These are phyloP conservation scores for Psix sp. DNA, from an alignment of 1,140 invertebrate species.

Conservation along the genomic window DNA sequence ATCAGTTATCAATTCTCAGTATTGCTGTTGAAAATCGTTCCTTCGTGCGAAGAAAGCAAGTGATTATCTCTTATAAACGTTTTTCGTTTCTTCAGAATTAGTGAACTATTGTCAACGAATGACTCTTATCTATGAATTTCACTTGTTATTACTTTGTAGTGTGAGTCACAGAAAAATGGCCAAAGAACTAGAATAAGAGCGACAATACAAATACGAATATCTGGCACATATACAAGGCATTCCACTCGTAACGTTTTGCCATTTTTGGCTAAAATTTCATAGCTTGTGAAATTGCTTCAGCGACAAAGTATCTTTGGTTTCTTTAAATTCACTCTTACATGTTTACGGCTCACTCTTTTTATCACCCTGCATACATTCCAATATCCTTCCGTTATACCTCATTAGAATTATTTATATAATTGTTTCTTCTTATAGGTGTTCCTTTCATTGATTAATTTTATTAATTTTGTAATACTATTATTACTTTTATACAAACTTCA, in stretches of 20 bases:
- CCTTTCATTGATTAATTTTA: too few relatives aligned
- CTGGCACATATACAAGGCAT: slow-evolving; percentile 75
- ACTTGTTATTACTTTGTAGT: too few relatives aligned
- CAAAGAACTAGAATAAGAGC: slow-evolving; percentile 55
- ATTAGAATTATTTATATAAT: slow-evolving; percentile 30
- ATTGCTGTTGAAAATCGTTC: too few relatives aligned
- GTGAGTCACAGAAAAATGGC: slow-evolving; percentile 55
- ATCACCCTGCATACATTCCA: slow-evolving; percentile 13
- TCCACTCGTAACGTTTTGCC: slow-evolving; percentile 68
- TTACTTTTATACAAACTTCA: too few relatives aligned
- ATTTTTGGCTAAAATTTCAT: slow-evolving; percentile 55
- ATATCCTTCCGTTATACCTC: slow-evolving; percentile 6
- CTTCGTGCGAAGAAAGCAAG: too few relatives aligned
- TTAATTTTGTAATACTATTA: too few relatives aligned
- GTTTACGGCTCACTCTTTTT: slow-evolving; percentile 12
- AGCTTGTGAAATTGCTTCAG: slow-evolving; percentile 35
- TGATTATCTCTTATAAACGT: too few relatives aligned
- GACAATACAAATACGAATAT: slow-evolving; percentile 71
- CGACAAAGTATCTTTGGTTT: slow-evolving; percentile 24
- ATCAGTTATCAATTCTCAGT: too few relatives aligned
- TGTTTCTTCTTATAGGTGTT: slow-evolving; percentile 12
- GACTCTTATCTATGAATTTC: too few relatives aligned
- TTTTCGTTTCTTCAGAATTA: too few relatives aligned
- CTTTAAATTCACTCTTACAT: slow-evolving; percentile 10
- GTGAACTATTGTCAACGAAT: too few relatives aligned